Percentiles rank a stretch among this genome's conserved stretches.
These are phyloP conservation scores for Zeuzera pyrina DNA, from an alignment of 2,888 invertebrate genomes.

Conservation along the genomic window DNA sequence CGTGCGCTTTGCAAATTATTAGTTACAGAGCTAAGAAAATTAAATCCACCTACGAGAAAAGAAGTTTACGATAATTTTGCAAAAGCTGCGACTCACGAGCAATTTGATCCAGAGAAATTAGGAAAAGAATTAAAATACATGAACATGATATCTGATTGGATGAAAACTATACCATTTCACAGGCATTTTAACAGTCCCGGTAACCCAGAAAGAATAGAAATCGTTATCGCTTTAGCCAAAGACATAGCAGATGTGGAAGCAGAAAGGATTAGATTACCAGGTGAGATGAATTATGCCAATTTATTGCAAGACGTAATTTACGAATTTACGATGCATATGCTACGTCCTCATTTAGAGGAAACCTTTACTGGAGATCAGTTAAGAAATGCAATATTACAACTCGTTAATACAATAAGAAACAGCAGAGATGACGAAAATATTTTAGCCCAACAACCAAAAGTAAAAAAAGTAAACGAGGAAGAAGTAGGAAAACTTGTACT, in stretches of 20 bases:
- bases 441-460: no score
- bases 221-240: conserved; percentile 32
- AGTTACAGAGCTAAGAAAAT: conserved; percentile 30
- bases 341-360: no score
- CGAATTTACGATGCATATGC: no score
- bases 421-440: no score
- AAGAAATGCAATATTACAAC: no score
- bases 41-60: conserved; percentile 24
- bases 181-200: conserved; percentile 25
- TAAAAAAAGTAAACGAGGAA: no score
- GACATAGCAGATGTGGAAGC: conserved; percentile 34
- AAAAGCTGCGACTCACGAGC: conserved; percentile 15
- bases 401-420: no score
- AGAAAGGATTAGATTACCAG: conserved; percentile 22
- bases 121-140: conserved; percentile 36
- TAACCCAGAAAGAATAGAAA: conserved; percentile 30
- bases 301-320: no score
- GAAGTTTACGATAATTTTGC: conserved; percentile 25
- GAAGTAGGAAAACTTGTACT: no score
- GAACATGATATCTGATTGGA: conserved; percentile 41
- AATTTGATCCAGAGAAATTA: conserved; percentile 22
- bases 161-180: conserved; percentile 35
- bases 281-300: no score
- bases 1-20: conserved; percentile 32
- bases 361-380: no score